Evolutionary conservation across 2,113 vertebrate genomes (phyloP).

Genomic region (Petroica traversi): DNA sequence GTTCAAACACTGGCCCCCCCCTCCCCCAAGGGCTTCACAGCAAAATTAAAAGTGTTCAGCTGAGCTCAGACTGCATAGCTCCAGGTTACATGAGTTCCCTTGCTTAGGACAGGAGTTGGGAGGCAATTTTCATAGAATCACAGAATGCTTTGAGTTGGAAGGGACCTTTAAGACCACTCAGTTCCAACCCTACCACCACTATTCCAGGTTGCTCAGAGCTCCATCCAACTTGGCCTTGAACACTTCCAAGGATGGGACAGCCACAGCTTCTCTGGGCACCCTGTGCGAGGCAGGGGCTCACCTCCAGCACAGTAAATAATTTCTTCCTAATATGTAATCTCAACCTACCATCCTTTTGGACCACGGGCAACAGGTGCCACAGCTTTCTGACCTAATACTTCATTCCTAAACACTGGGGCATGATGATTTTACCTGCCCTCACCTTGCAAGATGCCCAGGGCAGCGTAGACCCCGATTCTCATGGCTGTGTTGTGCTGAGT

Average conservation of each 20-base stretch:
- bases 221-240: not conserved
- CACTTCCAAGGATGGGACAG: not conserved
- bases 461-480: conserved; percentile 89
- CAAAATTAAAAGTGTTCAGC: not conserved
- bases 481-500: conserved; percentile 69
- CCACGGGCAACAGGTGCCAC: not conserved
- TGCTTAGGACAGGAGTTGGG: not conserved
- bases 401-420: not conserved
- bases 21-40: not conserved
- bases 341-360: not conserved
- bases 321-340: not conserved
- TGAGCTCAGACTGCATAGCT: not conserved
- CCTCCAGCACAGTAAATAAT: not conserved
- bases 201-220: not conserved
- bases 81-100: not conserved
- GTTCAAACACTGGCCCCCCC: too few relatives aligned
- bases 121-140: not conserved
- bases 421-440: not conserved
- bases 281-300: not conserved
- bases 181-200: not conserved
- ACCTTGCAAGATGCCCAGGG: conserved; percentile 92
- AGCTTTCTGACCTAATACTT: not conserved
- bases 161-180: not conserved
- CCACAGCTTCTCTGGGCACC: not conserved
- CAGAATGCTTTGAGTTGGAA: not conserved